Percentiles rank a stretch among this genome's conserved stretches.
These are phyloP conservation scores for Pterocles orientalis DNA, from an alignment of 2,113 vertebrate species.

Conservation along the genomic window DNA sequence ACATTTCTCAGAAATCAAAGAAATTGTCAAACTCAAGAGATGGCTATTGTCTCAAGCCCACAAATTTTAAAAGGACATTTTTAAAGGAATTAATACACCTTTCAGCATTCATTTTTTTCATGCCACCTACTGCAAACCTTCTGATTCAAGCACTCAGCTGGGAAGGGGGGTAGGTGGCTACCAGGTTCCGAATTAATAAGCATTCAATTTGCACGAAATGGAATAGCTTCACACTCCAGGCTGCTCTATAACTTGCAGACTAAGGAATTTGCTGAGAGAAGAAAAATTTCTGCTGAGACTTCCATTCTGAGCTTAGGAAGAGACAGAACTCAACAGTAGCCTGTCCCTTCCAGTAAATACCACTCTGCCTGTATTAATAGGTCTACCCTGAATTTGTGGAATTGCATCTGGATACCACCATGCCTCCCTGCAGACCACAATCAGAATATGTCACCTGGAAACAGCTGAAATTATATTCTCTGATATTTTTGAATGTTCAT, in stretches of 20 bases:
- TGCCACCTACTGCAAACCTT: not conserved
- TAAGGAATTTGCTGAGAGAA: not conserved
- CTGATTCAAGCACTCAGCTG: not conserved
- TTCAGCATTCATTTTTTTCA: not conserved
- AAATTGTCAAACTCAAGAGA: not conserved
- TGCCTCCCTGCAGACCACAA: not conserved
- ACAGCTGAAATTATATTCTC: not conserved
- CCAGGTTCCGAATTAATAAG: not conserved
- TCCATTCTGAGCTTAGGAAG: not conserved
- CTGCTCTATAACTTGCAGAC: not conserved
- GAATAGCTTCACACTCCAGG: not conserved
- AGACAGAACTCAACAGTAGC: not conserved
- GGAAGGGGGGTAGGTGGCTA: not conserved
- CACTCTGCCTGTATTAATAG: not conserved
- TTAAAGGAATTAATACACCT: not conserved
- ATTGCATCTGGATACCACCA: not conserved
- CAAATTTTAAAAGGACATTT: not conserved
- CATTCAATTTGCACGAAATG: not conserved
- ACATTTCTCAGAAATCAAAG: not conserved
- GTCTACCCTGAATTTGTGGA: not conserved
- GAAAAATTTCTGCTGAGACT: not conserved
- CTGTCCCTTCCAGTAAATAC: not conserved
- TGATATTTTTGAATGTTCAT: not conserved
- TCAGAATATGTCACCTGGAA: not conserved
- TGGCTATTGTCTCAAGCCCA: not conserved